Percentiles rank a stretch among this genome's conserved stretches.
Evolutionary conservation across 2,797 vertebrate genomes (phyloP).

Genomic region (Gobionotothen gibberifrons): DNA sequence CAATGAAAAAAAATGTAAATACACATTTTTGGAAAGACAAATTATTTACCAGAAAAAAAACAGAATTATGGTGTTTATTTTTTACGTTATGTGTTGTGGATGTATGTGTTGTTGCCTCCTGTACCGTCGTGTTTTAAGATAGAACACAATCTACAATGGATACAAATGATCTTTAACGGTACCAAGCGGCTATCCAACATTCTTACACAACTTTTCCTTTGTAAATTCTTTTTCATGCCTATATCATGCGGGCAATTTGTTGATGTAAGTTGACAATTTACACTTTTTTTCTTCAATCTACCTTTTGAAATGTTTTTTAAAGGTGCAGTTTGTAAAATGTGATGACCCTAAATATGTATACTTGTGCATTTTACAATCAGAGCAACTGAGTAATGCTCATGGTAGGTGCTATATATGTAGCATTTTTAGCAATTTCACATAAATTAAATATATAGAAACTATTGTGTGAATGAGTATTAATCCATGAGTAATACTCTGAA

Average conservation of each 20-base stretch:
- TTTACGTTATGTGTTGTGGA: constrained; percentile 99
- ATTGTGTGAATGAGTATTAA: background rate
- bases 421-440: constrained; percentile 4
- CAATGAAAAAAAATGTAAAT: constrained; percentile 82
- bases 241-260: constrained; percentile 99
- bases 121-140: constrained; percentile 92
- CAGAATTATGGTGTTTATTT: constrained; percentile 94
- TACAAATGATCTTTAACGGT: constrained; percentile 92
- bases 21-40: constrained; percentile 82
- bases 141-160: constrained; percentile 85
- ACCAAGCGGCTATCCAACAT: constrained; percentile 93
- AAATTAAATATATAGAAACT: background rate
- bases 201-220: constrained; percentile 99
- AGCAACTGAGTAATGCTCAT: background rate
- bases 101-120: constrained; percentile 99
- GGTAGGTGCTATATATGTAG: constrained; percentile 12
- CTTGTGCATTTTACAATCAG: constrained; percentile 1
- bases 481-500: background rate
- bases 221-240: constrained; percentile 99
- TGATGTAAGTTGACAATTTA: constrained; percentile 99
- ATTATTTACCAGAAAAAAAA: constrained; percentile 80
- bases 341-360: background rate
- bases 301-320: constrained; percentile 49
- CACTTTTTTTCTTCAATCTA: constrained; percentile 92
- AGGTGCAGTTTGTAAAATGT: constrained; percentile 71